Evolutionary conservation across 2,113 vertebrate genomes (phyloP).

Genomic region (cattle (Bos taurus)): ARS-UCD2.0 NC_037332.1:82354501-82355000

Average conservation of each 20-base stretch:
- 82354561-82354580: neutral
- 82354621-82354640: neutral
- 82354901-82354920: neutral
- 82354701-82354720: neutral
- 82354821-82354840: neutral
- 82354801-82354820: neutral
- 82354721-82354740: neutral
- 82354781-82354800: neutral
- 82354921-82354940: neutral
- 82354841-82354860: neutral
- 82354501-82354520: fast-evolving
- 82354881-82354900: neutral
- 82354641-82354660: neutral
- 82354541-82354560: neutral
- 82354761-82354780: neutral
- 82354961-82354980: neutral
- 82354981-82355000: constrained; percentile 43
- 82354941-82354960: neutral
- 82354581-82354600: neutral
- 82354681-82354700: neutral
- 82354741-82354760: neutral
- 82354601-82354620: neutral
- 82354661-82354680: neutral
- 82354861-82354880: neutral
- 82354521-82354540: neutral